These are phyloP conservation scores for Drosophila helvetica DNA, from an alignment of 2,888 invertebrate genomes.

Conservation along the genomic window DNA sequence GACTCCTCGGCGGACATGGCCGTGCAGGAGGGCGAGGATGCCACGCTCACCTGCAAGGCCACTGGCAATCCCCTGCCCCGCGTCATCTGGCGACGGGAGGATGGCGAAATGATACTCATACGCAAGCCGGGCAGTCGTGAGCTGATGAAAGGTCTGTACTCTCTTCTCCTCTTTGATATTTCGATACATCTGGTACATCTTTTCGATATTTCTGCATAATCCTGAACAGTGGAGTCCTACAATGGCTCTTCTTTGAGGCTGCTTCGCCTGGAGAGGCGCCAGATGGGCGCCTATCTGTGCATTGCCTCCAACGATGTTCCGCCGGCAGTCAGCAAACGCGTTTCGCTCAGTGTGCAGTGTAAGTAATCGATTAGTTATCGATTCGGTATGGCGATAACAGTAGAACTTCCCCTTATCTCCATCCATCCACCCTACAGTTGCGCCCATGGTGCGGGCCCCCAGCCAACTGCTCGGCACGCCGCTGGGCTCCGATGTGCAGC, in stretches of 20 bases:
- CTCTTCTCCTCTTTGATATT: background rate
- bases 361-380: constrained; percentile 84
- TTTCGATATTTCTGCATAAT: background rate
- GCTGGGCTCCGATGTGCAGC: constrained; percentile 92
- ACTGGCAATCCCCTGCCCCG: constrained; percentile 91
- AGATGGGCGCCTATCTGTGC: constrained; percentile 96
- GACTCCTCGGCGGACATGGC: constrained; percentile 90
- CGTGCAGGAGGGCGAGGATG: constrained; percentile 91
- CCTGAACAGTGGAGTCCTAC: constrained; percentile 87
- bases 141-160: constrained; percentile 81
- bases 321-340: constrained; percentile 94
- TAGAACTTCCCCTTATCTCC: background rate
- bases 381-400: background rate
- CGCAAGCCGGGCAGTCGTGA: constrained; percentile 85
- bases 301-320: constrained; percentile 96
- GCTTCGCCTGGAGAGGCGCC: constrained; percentile 92
- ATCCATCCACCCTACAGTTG: constrained; percentile 87
- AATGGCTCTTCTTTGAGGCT: constrained; percentile 90
- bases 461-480: constrained; percentile 95
- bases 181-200: background rate
- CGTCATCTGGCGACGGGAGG: constrained; percentile 92
- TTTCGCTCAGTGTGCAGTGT: constrained; percentile 95
- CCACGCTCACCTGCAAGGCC: constrained; percentile 90
- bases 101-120: constrained; percentile 87
- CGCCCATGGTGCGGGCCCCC: constrained; percentile 94